Evolutionary conservation across 2,113 vertebrate genomes (phyloP), one percentile per base, ranked within the genome.

Genomic region (Muscicapa adusta): DNA sequence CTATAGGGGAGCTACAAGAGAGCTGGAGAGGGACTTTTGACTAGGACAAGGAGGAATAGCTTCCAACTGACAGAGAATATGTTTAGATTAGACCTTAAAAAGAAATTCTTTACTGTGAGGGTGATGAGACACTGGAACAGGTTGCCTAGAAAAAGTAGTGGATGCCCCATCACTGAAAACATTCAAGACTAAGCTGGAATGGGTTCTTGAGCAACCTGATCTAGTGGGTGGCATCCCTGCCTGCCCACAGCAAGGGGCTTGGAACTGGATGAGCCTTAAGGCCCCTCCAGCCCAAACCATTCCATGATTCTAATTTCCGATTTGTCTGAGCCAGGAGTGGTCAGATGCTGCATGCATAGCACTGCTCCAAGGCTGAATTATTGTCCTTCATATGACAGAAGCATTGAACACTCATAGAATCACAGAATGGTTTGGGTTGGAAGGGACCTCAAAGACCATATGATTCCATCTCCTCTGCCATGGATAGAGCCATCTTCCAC

Each of bases 271-370:
- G 40, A 54, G 14, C 17, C 48, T 54, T 42, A 75, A 54, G 17
- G 18, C 25, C n/a, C 11, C 42, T 82, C 25, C 54, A 75, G 34
- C 12, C n/a, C 42, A 72, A 79, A 57, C 31, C 42, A 65, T 65
- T 42, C 42, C 42, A 23, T 16, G 8, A 48, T 68, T 89, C 40
- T 34, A 31, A 19, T 68, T 51, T 18, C 23, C 48, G 24, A 16
- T 66, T 73, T 54, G 23, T 50, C 24, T n/a, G 23, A 93, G 50
- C 23, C 45, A 31, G 19, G 23, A 29, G 14, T 3, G 43, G n/a
- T 25, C 12, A 68, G 25, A 50, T 28, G 9, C 18, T 77, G 63
- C 13, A 26, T 0, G 2, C 3, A 34, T 0, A 3, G 12, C 29
- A 16, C 38, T n/a, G 34, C 38, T 74, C 33, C 38, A 53, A 54